phyloP scores from a whole-genome alignment of 2,888 invertebrate genomes.

The Luperina testacea region DNA sequence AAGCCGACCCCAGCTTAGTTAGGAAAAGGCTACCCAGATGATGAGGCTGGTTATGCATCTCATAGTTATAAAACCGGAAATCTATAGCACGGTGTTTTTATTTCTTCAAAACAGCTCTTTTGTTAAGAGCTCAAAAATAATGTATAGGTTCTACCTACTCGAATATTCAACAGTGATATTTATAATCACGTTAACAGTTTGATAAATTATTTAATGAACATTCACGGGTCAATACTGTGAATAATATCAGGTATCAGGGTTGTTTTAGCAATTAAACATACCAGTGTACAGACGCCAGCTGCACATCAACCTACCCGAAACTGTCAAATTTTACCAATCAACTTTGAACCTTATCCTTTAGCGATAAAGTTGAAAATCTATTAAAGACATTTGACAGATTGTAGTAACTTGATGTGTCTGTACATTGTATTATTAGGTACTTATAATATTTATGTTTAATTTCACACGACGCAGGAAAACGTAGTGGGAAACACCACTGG shows the following conservation, averaged over 20 bases:
- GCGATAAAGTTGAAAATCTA: no score
- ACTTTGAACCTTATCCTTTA: no score
- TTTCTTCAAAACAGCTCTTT: not conserved
- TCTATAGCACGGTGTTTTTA: not conserved
- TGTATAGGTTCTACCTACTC: not conserved
- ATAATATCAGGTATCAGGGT: constrained; percentile 22
- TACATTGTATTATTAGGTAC: constrained; percentile 12
- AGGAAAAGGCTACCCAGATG: not conserved
- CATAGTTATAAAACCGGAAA: not conserved
- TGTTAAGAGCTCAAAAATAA: not conserved
- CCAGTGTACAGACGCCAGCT: no score
- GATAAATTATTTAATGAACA: constrained; percentile 25
- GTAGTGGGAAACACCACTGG: constrained; percentile 7
- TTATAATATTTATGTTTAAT: constrained; percentile 31
- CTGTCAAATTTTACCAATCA: no score
- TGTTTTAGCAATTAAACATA: constrained; percentile 2
- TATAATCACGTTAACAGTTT: constrained; percentile 13
- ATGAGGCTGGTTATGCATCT: not conserved
- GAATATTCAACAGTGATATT: constrained; percentile 13
- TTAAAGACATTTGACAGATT: no score
- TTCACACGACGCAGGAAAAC: constrained; percentile 37
- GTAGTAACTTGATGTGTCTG: no score
- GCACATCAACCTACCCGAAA: no score
- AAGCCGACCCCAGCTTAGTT: not conserved
- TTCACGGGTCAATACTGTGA: constrained; percentile 5